Conservation (phyloP, 1,140 invertebrate genomes). For the Scaptomyza montana region DNA sequence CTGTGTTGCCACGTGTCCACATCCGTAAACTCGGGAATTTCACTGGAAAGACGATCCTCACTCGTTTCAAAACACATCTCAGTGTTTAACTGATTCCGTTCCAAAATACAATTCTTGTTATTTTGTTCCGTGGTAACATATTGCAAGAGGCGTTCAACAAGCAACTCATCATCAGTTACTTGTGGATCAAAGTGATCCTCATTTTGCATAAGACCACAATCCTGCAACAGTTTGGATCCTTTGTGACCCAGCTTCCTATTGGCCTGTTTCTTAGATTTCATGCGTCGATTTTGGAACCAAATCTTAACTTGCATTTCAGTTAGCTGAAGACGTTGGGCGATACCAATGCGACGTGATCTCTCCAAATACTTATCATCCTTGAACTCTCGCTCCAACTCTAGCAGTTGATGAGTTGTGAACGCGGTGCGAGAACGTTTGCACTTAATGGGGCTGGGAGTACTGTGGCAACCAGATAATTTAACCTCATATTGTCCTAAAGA, state of each 20-base stretch:
- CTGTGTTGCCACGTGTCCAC: background rate
- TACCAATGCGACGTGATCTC: slow-evolving; percentile 90
- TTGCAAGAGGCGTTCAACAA: slow-evolving; percentile 62
- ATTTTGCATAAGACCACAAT: background rate
- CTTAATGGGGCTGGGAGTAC: slow-evolving; percentile 27
- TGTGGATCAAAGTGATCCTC: background rate
- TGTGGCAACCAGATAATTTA: background rate
- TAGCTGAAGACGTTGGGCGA: slow-evolving; percentile 89
- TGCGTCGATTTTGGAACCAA: slow-evolving; percentile 87
- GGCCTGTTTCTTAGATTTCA: slow-evolving; percentile 69
- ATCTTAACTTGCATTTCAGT: slow-evolving; percentile 95
- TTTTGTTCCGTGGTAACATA: slow-evolving; percentile 32
- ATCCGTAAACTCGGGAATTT: background rate
- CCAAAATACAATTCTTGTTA: background rate
- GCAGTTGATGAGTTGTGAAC: slow-evolving; percentile 91
- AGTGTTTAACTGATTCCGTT: background rate
- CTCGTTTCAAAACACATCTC: background rate
- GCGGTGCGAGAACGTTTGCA: slow-evolving; percentile 87
- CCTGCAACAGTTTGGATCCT: background rate
- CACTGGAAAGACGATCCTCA: background rate
- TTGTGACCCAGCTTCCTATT: slow-evolving; percentile 18
- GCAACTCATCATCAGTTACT: slow-evolving; percentile 42
- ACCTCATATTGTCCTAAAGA: background rate
- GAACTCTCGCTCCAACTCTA: slow-evolving; percentile 85
- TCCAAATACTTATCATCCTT: slow-evolving; percentile 90